phyloP scores from a whole-genome alignment of 2,797 vertebrate genomes.

The Limnodromus scolopaceus region DNA sequence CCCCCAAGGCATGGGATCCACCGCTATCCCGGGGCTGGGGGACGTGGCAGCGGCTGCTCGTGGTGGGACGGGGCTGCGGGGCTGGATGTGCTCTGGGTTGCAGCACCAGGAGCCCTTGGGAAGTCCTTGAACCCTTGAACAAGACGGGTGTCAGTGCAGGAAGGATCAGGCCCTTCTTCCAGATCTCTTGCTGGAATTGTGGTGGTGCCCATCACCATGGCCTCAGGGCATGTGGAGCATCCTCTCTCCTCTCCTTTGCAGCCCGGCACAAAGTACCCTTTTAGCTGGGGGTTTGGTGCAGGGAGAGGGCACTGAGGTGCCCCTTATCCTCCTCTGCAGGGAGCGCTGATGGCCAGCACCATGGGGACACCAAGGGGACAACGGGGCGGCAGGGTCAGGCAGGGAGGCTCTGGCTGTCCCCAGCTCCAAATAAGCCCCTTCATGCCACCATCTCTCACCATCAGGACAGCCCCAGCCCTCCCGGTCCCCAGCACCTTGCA shows the following conservation, averaged over 20 bases:
- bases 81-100: accelerated
- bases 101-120: not conserved
- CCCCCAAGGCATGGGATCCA: accelerated
- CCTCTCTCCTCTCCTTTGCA: not conserved
- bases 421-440: not conserved
- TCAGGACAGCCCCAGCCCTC: not conserved
- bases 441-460: not conserved
- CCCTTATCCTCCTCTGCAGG: not conserved
- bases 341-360: not conserved
- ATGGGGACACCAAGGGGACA: accelerated
- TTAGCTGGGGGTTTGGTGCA: accelerated
- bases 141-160: not conserved
- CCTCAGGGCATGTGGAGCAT: not conserved
- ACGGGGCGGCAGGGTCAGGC: not conserved
- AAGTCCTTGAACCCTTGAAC: not conserved
- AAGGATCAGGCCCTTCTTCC: not conserved
- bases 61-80: not conserved
- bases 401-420: not conserved
- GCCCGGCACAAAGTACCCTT: not conserved
- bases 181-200: accelerated
- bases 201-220: not conserved
- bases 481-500: accelerated
- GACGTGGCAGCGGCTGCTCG: accelerated
- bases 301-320: not conserved
- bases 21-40: accelerated